A percentile compares a stretch with the other conserved stretches of the same genome.
These are phyloP conservation scores for Rallus crepitans DNA, from an alignment of 2,797 vertebrate genomes.

Conservation along the genomic window DNA sequence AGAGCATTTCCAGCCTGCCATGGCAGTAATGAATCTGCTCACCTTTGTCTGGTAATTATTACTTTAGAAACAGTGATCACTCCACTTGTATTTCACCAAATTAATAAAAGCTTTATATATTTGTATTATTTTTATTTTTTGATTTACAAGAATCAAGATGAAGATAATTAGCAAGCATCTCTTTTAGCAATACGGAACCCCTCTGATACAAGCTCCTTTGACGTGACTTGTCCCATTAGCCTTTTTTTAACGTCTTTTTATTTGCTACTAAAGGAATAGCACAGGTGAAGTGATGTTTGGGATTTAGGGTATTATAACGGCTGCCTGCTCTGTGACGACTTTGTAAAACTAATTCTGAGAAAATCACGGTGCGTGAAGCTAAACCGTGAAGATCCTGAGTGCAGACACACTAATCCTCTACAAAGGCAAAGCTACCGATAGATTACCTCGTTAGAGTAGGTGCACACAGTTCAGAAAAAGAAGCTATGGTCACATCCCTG, in stretches of 20 bases:
- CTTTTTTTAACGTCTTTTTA: not conserved
- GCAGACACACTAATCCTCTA: conserved; percentile 9
- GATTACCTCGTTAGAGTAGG: not conserved
- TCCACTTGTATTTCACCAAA: not conserved
- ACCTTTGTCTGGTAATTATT: not conserved
- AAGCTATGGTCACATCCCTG: not conserved
- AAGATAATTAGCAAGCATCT: not conserved
- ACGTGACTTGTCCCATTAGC: conserved; percentile 5
- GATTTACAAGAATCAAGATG: not conserved
- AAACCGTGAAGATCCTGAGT: not conserved
- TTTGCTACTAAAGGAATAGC: not conserved
- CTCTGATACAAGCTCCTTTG: not conserved
- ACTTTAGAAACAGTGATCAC: not conserved
- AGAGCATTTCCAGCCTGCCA: no score
- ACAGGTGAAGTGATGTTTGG: not conserved
- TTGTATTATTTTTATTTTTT: not conserved
- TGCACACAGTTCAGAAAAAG: not conserved
- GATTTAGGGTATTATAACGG: conserved; percentile 2
- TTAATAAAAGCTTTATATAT: not conserved
- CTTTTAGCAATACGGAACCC: not conserved
- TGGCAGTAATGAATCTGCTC: not conserved
- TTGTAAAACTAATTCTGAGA: conserved; percentile 10
- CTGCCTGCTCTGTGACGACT: not conserved
- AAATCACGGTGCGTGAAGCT: not conserved
- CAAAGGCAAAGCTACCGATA: not conserved